Evolutionary conservation across 1,140 invertebrate species (phyloP).

Genomic region (Aphelenchoides fujianensis): DNA sequence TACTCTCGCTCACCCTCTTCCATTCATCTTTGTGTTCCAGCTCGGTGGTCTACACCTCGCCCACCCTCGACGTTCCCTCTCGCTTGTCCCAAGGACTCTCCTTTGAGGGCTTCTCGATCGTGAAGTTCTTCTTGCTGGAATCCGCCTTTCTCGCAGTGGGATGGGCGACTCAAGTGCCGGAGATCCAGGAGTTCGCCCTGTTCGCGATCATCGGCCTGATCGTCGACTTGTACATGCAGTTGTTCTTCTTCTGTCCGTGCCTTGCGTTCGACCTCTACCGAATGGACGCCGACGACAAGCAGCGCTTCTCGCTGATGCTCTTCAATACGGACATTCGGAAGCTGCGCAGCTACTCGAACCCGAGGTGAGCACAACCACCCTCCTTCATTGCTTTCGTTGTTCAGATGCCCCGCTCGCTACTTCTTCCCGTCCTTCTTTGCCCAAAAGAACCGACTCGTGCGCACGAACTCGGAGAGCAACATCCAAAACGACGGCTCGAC

Average conservation of each 20-base stretch:
- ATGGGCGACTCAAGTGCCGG: conserved; percentile 45
- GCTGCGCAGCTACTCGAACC: conserved; percentile 43
- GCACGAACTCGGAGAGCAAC: conserved; percentile 27
- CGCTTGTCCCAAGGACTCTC: conserved; percentile 50
- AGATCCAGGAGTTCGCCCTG: conserved; percentile 54
- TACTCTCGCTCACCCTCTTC: conserved; percentile 18
- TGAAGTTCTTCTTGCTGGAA: conserved; percentile 54
- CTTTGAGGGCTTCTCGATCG: conserved; percentile 38
- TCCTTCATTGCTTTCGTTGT: conserved; percentile 16
- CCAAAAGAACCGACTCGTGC: conserved; percentile 23
- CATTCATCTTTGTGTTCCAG: conserved; percentile 24
- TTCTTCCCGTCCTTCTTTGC: conserved; percentile 46
- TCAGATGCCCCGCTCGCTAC: conserved; percentile 44
- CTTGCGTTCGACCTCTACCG: conserved; percentile 48
- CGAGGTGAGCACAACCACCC: conserved; percentile 33
- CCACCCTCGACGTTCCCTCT: conserved; percentile 49
- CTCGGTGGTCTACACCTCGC: conserved; percentile 55
- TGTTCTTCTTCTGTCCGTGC: conserved; percentile 56
- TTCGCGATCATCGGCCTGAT: conserved; percentile 52
- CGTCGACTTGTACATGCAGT: conserved; percentile 57
- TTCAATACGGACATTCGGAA: conserved; percentile 48
- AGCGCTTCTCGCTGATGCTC: conserved; percentile 45
- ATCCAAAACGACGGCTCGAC: not conserved
- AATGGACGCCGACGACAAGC: conserved; percentile 46
- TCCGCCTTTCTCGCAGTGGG: conserved; percentile 42